Evolutionary conservation across 2,888 invertebrate species (phyloP).

Genomic region (Caenorhabditis becei): DNA sequence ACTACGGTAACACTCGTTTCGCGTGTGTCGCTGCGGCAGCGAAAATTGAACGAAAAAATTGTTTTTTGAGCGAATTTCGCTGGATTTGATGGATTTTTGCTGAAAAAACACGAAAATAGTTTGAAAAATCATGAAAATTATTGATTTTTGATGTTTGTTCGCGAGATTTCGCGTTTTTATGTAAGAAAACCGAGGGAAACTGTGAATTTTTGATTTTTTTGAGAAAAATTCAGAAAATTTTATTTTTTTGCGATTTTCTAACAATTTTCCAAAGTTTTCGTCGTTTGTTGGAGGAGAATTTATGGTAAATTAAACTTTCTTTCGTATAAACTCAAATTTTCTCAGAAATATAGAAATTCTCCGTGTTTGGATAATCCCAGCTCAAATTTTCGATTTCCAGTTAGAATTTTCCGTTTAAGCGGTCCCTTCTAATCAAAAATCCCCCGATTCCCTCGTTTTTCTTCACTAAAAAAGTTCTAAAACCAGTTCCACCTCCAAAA

Average conservation of each 20-base stretch:
- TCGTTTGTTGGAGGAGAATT: not conserved
- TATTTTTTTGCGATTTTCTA: too few species aligned
- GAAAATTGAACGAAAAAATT: not conserved
- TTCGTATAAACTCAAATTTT: too few species aligned
- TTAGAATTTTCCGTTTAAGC: not conserved
- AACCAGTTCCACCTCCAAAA: conserved; percentile 18
- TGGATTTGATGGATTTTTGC: not conserved
- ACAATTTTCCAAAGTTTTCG: not conserved
- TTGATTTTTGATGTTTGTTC: not conserved
- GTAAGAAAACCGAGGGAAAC: not conserved
- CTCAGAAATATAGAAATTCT: too few species aligned
- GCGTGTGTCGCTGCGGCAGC: conserved; percentile 31
- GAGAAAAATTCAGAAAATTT: not conserved
- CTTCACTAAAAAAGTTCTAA: conserved; percentile 7
- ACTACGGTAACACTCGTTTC: conserved; percentile 55
- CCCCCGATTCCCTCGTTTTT: not conserved
- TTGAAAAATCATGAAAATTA: not conserved
- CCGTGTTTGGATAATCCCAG: too few species aligned
- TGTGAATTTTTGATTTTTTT: not conserved
- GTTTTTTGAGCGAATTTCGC: not conserved
- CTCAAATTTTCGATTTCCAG: too few species aligned
- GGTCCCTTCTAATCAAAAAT: not conserved
- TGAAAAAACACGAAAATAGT: not conserved
- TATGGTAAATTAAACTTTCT: too few species aligned
- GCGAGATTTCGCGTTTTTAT: not conserved